Percentiles rank a stretch among this genome's conserved stretches.
Conservation (phyloP, 2,113 vertebrate genomes). For the Aptenodytes forsteri region DNA sequence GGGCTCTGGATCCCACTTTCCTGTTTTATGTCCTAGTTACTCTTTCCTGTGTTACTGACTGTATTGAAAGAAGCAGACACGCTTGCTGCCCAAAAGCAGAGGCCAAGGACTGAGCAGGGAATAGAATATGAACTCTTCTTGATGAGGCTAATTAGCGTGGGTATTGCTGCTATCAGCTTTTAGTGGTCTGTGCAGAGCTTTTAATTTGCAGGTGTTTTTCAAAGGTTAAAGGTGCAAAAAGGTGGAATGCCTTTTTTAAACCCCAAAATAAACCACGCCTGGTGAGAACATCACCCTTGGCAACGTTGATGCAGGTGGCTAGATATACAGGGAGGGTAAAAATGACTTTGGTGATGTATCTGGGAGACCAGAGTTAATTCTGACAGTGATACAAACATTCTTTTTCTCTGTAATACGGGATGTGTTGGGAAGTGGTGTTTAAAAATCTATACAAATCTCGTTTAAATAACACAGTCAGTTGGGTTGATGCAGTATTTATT, state of each 20-base stretch:
- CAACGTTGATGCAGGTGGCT: not conserved
- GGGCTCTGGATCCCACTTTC: not conserved
- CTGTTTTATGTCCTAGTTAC: not conserved
- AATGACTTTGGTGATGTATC: rapidly evolving
- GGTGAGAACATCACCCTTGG: not conserved
- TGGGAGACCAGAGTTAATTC: not conserved
- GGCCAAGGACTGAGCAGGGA: not conserved
- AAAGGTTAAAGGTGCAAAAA: not conserved
- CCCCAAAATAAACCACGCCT: not conserved
- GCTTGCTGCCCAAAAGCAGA: not conserved
- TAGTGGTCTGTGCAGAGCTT: not conserved
- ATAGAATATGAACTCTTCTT: not conserved
- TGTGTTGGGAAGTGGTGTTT: not conserved
- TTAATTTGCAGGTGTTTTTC: not conserved
- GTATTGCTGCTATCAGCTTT: not conserved
- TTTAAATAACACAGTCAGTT: slow-evolving; percentile 9
- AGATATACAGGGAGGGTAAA: not conserved
- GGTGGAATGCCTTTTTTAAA: not conserved
- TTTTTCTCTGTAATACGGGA: not conserved
- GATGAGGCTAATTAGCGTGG: not conserved
- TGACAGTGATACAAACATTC: not conserved
- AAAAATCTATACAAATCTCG: not conserved
- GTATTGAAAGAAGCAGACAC: not conserved
- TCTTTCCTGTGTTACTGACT: not conserved
- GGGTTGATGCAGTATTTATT: slow-evolving; percentile 53